phyloP scores from a whole-genome alignment of 1,140 invertebrate species.

The Diachasma alloeum region DNA sequence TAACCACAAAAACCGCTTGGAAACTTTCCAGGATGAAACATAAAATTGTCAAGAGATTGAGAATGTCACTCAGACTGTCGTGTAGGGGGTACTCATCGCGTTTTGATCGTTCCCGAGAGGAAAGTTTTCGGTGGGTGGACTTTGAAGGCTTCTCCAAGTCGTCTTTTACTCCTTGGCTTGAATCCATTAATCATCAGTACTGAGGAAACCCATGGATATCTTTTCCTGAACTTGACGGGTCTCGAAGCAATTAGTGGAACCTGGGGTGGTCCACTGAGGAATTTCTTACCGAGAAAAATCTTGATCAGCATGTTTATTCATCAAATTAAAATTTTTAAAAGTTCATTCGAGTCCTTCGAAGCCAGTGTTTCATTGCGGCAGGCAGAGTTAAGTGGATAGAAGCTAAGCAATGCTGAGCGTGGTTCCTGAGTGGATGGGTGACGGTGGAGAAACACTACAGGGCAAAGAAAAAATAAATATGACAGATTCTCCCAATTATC shows the following conservation, averaged over 20 bases:
- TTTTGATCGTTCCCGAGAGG: conserved; percentile 1
- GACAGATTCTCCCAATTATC: too few species aligned
- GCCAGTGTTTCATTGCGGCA: too few species aligned
- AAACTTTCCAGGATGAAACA: too few species aligned
- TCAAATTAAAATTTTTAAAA: background rate
- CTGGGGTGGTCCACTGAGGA: background rate
- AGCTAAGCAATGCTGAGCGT: too few species aligned
- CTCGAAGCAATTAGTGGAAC: background rate
- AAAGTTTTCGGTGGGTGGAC: background rate
- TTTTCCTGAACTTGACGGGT: conserved; percentile 6
- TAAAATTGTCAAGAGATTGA: too few species aligned
- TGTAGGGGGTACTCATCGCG: background rate
- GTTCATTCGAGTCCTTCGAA: too few species aligned
- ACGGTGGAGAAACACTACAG: too few species aligned
- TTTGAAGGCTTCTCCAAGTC: background rate
- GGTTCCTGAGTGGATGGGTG: too few species aligned
- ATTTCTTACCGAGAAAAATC: background rate
- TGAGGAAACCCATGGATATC: background rate
- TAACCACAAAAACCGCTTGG: too few species aligned
- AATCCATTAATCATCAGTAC: conserved; percentile 6
- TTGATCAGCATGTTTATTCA: background rate
- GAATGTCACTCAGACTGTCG: background rate
- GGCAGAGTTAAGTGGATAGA: too few species aligned
- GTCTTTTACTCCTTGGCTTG: background rate
- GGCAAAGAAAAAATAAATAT: too few species aligned